Conservation (phyloP, 1,140 invertebrate species). For the Stenopsyche tienmushanensis region DNA sequence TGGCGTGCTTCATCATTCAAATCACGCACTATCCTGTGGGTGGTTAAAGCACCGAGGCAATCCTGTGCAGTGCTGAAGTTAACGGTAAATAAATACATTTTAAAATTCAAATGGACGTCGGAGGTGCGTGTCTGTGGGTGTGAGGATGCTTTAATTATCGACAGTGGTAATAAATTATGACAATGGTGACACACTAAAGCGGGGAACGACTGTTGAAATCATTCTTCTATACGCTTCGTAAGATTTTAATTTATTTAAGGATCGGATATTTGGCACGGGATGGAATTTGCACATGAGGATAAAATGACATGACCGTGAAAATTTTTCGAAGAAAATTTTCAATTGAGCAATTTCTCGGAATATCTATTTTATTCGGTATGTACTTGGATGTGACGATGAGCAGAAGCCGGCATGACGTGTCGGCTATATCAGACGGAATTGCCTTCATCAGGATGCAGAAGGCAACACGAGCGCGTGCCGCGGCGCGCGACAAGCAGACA, state of each 20-base stretch:
- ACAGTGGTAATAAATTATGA: too few relatives aligned
- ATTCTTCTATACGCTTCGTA: too few relatives aligned
- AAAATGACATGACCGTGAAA: too few relatives aligned
- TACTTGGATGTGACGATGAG: not conserved
- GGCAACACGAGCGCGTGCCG: conserved; percentile 13
- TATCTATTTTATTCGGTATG: too few relatives aligned
- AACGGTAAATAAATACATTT: not conserved
- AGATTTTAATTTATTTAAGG: too few relatives aligned
- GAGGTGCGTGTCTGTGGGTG: not conserved
- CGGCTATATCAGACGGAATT: not conserved
- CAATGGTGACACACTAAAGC: not conserved
- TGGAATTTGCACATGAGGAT: too few relatives aligned
- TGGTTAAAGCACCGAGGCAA: not conserved
- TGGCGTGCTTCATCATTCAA: not conserved
- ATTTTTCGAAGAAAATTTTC: too few relatives aligned
- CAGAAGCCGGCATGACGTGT: not conserved
- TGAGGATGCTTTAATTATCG: not conserved
- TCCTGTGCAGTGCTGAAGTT: not conserved
- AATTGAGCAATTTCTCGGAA: too few relatives aligned
- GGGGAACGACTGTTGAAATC: not conserved
- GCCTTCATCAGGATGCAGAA: not conserved
- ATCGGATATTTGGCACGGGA: too few relatives aligned
- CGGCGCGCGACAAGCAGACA: conserved; percentile 4
- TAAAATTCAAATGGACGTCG: not conserved
- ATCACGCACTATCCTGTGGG: not conserved